These are phyloP conservation scores for Cataglyphis rosenhaueri DNA, from an alignment of 2,888 invertebrate species.

Conservation along the genomic window DNA sequence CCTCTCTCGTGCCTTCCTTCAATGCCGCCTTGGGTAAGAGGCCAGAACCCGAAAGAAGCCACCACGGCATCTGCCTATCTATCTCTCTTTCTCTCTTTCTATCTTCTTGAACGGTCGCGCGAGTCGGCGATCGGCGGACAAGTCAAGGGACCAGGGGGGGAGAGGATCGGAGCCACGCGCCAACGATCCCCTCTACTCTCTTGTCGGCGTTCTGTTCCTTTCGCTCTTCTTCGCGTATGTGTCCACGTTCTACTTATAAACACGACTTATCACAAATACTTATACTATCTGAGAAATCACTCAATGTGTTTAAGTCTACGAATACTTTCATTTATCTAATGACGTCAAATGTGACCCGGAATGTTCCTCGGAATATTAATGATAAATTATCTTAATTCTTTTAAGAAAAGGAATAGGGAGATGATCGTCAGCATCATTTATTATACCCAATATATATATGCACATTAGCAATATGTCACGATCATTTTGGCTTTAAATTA, in stretches of 20 bases:
- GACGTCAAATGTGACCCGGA: background rate
- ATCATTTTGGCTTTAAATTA: background rate
- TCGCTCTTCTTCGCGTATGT: slow-evolving; percentile 46
- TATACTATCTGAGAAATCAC: background rate
- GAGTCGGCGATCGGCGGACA: slow-evolving; percentile 60
- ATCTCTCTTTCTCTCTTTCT: slow-evolving; percentile 22
- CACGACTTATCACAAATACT: slow-evolving; percentile 24
- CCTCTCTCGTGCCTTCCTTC: slow-evolving; percentile 72
- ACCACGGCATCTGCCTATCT: slow-evolving; percentile 71
- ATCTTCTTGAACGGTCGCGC: slow-evolving; percentile 59
- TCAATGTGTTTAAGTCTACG: background rate
- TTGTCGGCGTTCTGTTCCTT: slow-evolving; percentile 51
- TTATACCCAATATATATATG: background rate
- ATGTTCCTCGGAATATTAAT: background rate
- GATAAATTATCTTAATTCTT: background rate
- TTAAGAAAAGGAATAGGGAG: background rate
- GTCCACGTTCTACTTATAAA: slow-evolving; percentile 46
- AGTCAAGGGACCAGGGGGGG: slow-evolving; percentile 62
- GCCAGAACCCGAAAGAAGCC: slow-evolving; percentile 68
- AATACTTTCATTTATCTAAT: background rate
- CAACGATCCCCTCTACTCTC: slow-evolving; percentile 78
- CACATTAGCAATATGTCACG: background rate
- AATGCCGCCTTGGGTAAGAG: slow-evolving; percentile 73
- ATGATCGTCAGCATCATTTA: background rate
- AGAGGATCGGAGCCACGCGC: slow-evolving; percentile 81